Percentiles rank a stretch among this genome's conserved stretches.
phyloP scores from a whole-genome alignment of 1,140 invertebrate genomes.

The Whitmania pigra region DNA sequence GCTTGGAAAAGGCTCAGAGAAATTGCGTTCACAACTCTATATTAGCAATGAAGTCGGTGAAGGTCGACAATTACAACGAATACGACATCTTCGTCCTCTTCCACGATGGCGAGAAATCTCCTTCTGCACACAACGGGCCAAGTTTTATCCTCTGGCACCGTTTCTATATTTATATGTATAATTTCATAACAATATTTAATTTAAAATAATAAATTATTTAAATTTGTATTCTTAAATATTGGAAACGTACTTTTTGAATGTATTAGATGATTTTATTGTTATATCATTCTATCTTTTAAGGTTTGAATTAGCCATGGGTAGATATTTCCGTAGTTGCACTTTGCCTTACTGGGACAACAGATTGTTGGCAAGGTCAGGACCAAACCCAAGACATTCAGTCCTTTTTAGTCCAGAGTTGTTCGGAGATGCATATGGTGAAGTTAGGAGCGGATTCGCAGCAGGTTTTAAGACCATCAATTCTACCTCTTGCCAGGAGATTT shows the following conservation, averaged over 20 bases:
- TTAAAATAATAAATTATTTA: background rate
- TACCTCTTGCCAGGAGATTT: background rate
- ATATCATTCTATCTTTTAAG: background rate
- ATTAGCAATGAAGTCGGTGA: background rate
- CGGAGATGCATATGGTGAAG: conserved; percentile 1
- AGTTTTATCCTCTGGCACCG: conserved; percentile 12
- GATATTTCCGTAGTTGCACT: background rate
- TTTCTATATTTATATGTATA: background rate
- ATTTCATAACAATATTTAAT: background rate
- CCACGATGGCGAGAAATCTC: background rate
- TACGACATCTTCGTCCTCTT: conserved; percentile 8
- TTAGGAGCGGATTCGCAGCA: conserved; percentile 10
- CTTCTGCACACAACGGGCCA: conserved; percentile 4
- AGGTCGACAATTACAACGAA: background rate
- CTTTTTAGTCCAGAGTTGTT: background rate
- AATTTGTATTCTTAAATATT: background rate
- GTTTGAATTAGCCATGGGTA: conserved; percentile 12
- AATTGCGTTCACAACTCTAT: conserved; percentile 3
- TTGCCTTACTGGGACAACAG: conserved; percentile 15
- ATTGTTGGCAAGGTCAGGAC: background rate
- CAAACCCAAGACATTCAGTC: conserved; percentile 9
- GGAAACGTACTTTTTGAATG: background rate
- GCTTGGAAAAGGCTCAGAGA: background rate
- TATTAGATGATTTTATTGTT: background rate
- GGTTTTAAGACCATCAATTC: background rate